Evolutionary conservation across 2,113 vertebrate genomes (phyloP).

Genomic region (Picathartes gymnocephalus): DNA sequence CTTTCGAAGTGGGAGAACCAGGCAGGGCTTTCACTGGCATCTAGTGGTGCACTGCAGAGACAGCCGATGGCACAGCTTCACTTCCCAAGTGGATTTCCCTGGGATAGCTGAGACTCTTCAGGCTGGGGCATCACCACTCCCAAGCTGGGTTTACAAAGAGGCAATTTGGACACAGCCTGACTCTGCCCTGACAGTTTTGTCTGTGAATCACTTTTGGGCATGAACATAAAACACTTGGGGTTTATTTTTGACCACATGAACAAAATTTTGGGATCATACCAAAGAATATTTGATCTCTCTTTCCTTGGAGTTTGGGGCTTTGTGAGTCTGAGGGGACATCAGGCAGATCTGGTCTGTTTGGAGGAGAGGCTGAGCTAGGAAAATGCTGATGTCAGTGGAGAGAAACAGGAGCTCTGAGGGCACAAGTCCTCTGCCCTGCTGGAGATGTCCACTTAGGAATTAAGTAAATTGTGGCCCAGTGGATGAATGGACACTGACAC

Average conservation of each 20-base stretch:
- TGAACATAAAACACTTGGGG: rapidly evolving
- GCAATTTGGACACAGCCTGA: background rate
- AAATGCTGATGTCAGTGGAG: background rate
- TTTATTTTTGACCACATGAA: background rate
- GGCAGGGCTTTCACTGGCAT: conserved; percentile 54
- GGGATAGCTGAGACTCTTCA: rapidly evolving
- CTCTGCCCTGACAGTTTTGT: background rate
- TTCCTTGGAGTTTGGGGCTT: background rate
- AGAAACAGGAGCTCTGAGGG: background rate
- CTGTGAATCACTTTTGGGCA: background rate
- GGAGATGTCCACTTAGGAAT: background rate
- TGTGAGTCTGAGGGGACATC: background rate
- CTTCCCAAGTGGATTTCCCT: background rate
- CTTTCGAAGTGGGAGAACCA: background rate
- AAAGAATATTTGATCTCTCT: background rate
- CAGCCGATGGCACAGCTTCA: background rate
- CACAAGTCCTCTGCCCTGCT: background rate
- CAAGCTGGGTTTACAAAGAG: background rate
- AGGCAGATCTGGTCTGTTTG: background rate
- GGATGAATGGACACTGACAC: background rate
- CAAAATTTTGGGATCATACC: background rate
- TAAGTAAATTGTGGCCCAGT: background rate
- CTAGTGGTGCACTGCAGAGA: conserved; percentile 11
- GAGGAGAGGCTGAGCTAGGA: background rate
- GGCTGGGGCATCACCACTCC: background rate